phyloP scores from a whole-genome alignment of 2,888 invertebrate species.

The Merodon equestris region DNA sequence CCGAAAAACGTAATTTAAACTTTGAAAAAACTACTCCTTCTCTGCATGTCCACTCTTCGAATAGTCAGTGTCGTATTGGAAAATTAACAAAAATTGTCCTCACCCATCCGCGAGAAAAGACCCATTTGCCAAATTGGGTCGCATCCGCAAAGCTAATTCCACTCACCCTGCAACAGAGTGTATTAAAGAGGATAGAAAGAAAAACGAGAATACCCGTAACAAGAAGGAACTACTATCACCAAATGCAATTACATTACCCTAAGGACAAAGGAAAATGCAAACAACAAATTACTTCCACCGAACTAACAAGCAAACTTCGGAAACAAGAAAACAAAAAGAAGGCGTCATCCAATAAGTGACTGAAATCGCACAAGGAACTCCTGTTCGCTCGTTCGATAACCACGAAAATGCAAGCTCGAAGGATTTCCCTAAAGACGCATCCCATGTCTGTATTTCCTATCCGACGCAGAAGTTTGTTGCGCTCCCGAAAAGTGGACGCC shows the following conservation, averaged over 20 bases:
- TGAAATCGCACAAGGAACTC: not conserved
- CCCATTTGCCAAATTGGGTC: slow-evolving; percentile 56
- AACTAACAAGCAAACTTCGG: no score
- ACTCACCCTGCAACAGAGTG: slow-evolving; percentile 52
- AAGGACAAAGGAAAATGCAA: slow-evolving; percentile 56
- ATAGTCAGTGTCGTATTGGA: slow-evolving; percentile 52
- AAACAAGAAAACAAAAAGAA: slow-evolving; percentile 62
- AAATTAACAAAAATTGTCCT: slow-evolving; percentile 66
- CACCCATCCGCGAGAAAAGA: slow-evolving; percentile 52
- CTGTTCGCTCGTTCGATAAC: slow-evolving; percentile 33
- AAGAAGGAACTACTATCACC: slow-evolving; percentile 49
- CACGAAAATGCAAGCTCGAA: slow-evolving; percentile 56
- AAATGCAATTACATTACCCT: slow-evolving; percentile 67
- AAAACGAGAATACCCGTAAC: slow-evolving; percentile 4
- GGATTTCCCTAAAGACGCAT: slow-evolving; percentile 54
- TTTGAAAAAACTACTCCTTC: slow-evolving; percentile 39
- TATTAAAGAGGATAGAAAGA: slow-evolving; percentile 10
- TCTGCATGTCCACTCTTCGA: slow-evolving; percentile 14
- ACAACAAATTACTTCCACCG: slow-evolving; percentile 64
- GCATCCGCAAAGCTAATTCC: slow-evolving; percentile 68
- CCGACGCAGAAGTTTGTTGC: slow-evolving; percentile 23
- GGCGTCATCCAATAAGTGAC: slow-evolving; percentile 40
- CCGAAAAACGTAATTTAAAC: slow-evolving; percentile 56
- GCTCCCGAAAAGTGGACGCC: slow-evolving; percentile 29
- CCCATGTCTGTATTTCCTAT: slow-evolving; percentile 13